Conservation (phyloP, 2,888 invertebrate species). For the Platycheirus albimanus region DNA sequence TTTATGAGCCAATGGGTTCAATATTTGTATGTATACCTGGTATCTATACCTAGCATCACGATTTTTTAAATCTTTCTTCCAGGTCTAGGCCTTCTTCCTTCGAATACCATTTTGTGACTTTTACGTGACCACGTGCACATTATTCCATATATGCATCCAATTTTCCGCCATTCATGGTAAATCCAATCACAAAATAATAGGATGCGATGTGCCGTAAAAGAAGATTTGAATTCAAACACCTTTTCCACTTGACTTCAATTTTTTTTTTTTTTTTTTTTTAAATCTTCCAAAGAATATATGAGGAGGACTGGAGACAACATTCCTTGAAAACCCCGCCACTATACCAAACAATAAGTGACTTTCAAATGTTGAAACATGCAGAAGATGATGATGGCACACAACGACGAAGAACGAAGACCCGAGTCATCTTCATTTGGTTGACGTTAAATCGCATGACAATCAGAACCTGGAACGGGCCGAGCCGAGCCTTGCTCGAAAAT, state of each 20-base stretch:
- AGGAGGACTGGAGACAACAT: background rate
- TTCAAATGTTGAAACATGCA: slow-evolving; percentile 66
- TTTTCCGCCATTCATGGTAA: slow-evolving; percentile 66
- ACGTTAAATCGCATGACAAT: slow-evolving; percentile 65
- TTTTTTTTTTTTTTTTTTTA: slow-evolving; percentile 7
- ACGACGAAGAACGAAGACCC: background rate
- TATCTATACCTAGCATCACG: too few relatives aligned
- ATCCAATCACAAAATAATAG: slow-evolving; percentile 74
- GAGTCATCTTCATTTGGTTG: slow-evolving; percentile 61
- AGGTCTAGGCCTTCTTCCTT: background rate
- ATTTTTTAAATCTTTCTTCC: too few relatives aligned
- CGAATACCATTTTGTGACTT: slow-evolving; percentile 8
- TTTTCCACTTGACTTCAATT: slow-evolving; percentile 67
- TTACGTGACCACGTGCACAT: slow-evolving; percentile 47
- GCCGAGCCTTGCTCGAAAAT: slow-evolving; percentile 9
- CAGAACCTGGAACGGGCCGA: slow-evolving; percentile 19
- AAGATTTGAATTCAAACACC: slow-evolving; percentile 73
- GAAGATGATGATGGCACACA: slow-evolving; percentile 56
- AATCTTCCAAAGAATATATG: slow-evolving; percentile 8
- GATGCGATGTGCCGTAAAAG: slow-evolving; percentile 75
- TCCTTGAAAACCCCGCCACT: slow-evolving; percentile 24
- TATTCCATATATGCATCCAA: slow-evolving; percentile 61
- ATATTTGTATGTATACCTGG: too few relatives aligned
- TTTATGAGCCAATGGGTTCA: too few relatives aligned
- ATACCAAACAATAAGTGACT: slow-evolving; percentile 61